Base-by-base conservation (phyloP, 23 tunicate genomes). In the Botrylloides violaceus region DNA sequence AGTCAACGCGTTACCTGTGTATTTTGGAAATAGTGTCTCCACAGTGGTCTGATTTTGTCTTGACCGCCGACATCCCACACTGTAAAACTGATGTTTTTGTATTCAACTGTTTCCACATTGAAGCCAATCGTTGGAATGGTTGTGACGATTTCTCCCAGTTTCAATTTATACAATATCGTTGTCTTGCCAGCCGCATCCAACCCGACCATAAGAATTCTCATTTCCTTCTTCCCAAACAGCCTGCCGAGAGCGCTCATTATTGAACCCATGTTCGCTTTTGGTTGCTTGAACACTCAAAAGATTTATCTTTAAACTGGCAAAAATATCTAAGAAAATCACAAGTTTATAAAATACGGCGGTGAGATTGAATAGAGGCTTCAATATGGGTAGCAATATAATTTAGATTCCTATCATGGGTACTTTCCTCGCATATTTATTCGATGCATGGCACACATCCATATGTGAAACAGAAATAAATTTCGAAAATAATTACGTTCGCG, bases 41-140 rank as follows among this genome's bases (percentile, higher is more conserved):
- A 87, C 60, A 87, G 55, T 4, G 96, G 96, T 30, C 96, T 81
- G 39, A 87, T 87, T 71, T 87, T 87, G 75, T 91, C 98, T 70
- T 91, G 98, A 61, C 98, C 98, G 62, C 98, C 98, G 73, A 91
- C 98, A 72, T 91, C 98, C 98, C 98, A 91, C 62, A 91, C 98
- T 24, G 98, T 91, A 61, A 91, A 91, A 39, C 92, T 83, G 82
- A 91, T 91, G 91, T 91, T 91, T 60, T 84, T 91, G 92, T 91
- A 91, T 59, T 91, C 98, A 19, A 91, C 98, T 1, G 98, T 91
- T 75, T 91, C 98, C 35, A 91, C 98, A 59, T 91, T 91, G 72
- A 91, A 91, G 28, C 98, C 98, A 31, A 77, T 77, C 5, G 81
- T 77, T 6, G 81, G 81, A 35, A 77, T 77, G 7, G 81, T 77